phyloP scores from a whole-genome alignment of 2,797 vertebrate genomes.

The Diceros bicornis region DNA sequence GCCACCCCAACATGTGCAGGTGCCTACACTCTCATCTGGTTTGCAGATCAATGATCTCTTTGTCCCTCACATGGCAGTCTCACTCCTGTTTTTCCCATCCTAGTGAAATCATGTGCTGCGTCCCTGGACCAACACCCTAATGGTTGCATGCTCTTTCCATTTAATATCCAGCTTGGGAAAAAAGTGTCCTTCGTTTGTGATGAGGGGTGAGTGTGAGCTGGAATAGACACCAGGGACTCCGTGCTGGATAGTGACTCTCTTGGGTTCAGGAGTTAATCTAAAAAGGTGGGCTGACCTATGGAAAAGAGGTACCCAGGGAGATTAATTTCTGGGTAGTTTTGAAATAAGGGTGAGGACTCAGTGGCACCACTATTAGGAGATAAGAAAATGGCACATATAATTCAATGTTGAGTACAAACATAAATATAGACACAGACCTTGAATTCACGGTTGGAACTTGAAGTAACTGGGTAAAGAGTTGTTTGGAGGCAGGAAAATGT shows the following conservation, averaged over 20 bases:
- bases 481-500: not conserved
- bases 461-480: not conserved
- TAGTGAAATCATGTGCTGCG: constrained; percentile 76
- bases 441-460: not conserved
- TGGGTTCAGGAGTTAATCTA: not conserved
- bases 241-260: not conserved
- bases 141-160: constrained; percentile 68
- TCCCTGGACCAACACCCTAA: constrained; percentile 27
- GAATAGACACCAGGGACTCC: not conserved
- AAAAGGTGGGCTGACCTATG: not conserved
- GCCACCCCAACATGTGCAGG: constrained; percentile 76
- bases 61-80: not conserved
- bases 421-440: not conserved
- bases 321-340: not conserved
- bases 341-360: not conserved
- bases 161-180: constrained; percentile 66
- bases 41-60: not conserved
- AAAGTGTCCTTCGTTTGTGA: constrained; percentile 84
- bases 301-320: not conserved
- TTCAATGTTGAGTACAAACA: not conserved
- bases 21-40: not conserved
- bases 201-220: constrained; percentile 76
- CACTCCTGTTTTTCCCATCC: not conserved
- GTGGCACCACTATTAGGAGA: not conserved
- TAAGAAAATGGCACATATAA: not conserved